Conservation (phyloP, 2,113 vertebrate genomes). For the Leptosomus discolor region DNA sequence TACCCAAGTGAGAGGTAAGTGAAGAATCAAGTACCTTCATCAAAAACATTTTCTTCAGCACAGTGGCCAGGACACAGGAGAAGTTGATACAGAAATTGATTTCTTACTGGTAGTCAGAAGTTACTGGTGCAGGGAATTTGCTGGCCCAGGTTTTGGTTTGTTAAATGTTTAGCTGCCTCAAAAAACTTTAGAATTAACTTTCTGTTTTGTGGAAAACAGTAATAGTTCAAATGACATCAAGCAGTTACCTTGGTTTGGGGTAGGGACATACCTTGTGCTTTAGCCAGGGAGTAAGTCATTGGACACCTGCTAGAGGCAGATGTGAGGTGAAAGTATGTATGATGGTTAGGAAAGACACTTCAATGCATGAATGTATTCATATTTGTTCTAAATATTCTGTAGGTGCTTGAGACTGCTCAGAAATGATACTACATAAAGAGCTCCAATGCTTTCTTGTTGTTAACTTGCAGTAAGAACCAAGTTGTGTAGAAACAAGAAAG, state of each 20-base stretch:
- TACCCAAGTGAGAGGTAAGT: not conserved
- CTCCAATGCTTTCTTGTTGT: not conserved
- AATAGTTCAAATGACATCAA: not conserved
- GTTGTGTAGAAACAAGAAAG: not conserved
- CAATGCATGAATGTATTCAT: not conserved
- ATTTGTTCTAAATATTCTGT: not conserved
- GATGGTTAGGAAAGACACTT: not conserved
- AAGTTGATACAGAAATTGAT: not conserved
- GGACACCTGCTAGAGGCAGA: not conserved
- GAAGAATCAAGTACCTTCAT: not conserved
- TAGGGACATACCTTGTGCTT: not conserved
- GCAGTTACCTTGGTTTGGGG: not conserved
- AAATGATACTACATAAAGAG: not conserved
- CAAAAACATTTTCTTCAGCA: not conserved
- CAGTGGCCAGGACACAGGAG: not conserved
- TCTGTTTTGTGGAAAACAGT: not conserved
- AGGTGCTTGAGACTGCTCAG: not conserved
- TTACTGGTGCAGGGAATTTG: not conserved
- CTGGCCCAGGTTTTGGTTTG: not conserved
- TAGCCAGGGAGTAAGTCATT: not conserved
- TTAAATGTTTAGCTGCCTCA: not conserved
- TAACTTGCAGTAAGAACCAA: not conserved
- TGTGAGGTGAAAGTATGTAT: not conserved
- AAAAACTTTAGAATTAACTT: not conserved
- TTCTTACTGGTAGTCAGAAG: not conserved